Base-by-base conservation (phyloP, 2,113 vertebrate species). In the Cavia aperea region DNA sequence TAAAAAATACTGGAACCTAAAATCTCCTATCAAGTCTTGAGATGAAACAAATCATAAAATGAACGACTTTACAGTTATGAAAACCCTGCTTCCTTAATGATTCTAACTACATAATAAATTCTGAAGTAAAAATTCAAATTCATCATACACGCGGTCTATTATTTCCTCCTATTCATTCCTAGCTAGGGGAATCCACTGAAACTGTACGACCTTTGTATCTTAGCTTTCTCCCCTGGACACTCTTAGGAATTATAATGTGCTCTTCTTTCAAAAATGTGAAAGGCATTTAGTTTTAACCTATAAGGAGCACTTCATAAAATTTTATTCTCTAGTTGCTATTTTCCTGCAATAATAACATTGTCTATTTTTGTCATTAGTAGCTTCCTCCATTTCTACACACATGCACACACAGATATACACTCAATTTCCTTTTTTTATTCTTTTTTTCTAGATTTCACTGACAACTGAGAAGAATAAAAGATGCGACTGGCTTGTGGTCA, bases 361-460 rank as follows among this genome's bases (percentile, higher is more conserved):
- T 15, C 88, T 94, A 54, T 70, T 94, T 88, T 89, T 93, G 75
- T 79, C 56, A 94, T 97, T 96, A 97, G 96, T 90, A 88, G 90
- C 19, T 60, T 49, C 84, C 36, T 93, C 88, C 2, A 19, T 93
- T 95, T 89, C 95, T 93, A 87, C 49, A 87, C 23, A 81, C 95
- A 89, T 56, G n/a, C 56, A 58, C 16, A 92, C n/a, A 75, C 36
- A 23, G 19, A 88, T 39, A 63, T 70, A 90, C 46, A 33, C 18
- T 73, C 21, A 77, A 3, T 51, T 86, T 95, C 26, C 39, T 95
- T 91, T 39, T 60, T 75, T 81, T 62, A 11, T 92, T 14, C 58
- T 93, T 92, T 83, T 83, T 85, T 29, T 56, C 87, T 66, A 94
- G 73, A 94, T 95, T 93, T 94, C 89, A 94, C 56, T 75, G 18